Evolutionary conservation across 2,113 vertebrate genomes (phyloP), one percentile per base, ranked within the genome.

Genomic region (Neogobius melanostomus): DNA sequence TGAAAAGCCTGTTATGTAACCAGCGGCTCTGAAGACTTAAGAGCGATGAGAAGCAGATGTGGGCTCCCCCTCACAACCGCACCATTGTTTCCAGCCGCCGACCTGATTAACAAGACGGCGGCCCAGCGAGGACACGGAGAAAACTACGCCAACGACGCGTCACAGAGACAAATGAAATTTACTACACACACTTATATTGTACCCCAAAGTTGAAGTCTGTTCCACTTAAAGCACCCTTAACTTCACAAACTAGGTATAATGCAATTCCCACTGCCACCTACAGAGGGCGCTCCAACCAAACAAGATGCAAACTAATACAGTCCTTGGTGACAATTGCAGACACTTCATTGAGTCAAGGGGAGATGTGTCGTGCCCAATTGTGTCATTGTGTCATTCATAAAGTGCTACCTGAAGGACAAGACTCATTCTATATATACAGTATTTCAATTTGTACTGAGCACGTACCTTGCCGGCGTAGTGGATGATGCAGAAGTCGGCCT

Each of bases 401-500:
- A n/a, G n/a, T n/a, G n/a, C n/a, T n/a, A n/a, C n/a, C n/a, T n/a
- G n/a, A n/a, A n/a, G n/a, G n/a, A n/a, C n/a, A n/a, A n/a, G n/a
- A n/a, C n/a, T n/a, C n/a, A n/a, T n/a, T n/a, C n/a, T n/a, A n/a
- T n/a, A n/a, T n/a, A n/a, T n/a, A n/a, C 21, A 21, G 21, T 21
- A 21, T 21, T 21, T 21, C 21, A 36, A 36, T 36, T 64, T 61
- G 17, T 59, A 84, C 89, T 43, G n/a, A 7, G 10, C n/a, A 6
- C 52, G 2, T 91, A 99, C 98, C 95, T 90, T 94, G 67, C 97
- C 98, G 5, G 98, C 98, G 0, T 99, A 99, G 84, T 99, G 98
- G 43, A 96, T 87, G 78, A 99, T 93, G 74, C 95, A 97, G 91
- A 99, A 99, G 79, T 97, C 97, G 0, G 97, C 97, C 83, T 98